Evolutionary conservation across 1,140 invertebrate genomes (phyloP).

Genomic region (Coboldia fuscipes): DNA sequence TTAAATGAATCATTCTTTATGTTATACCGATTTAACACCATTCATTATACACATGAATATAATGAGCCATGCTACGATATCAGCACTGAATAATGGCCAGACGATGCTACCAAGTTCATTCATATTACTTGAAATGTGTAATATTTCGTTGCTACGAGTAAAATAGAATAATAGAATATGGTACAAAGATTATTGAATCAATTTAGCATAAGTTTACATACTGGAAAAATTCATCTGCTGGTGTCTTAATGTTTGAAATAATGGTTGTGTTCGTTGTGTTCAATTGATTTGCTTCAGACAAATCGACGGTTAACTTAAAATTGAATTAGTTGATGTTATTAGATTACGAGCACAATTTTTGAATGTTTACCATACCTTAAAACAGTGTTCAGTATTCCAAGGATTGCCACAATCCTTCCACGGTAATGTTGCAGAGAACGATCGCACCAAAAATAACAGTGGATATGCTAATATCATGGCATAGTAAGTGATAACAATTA

Average conservation of each 20-base stretch:
- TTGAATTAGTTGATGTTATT: no score
- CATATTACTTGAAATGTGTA: slow-evolving; percentile 41
- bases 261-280: no score
- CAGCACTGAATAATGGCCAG: slow-evolving; percentile 45
- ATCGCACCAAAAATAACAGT: slow-evolving; percentile 60
- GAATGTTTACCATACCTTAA: slow-evolving; percentile 23
- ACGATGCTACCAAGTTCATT: slow-evolving; percentile 43
- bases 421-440: slow-evolving; percentile 44
- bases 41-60: slow-evolving; percentile 61
- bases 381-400: slow-evolving; percentile 69
- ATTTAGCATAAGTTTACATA: slow-evolving; percentile 25
- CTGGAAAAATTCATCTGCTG: slow-evolving; percentile 73
- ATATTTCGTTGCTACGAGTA: slow-evolving; percentile 37
- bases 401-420: slow-evolving; percentile 71
- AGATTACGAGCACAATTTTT: no score
- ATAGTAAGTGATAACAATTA: slow-evolving; percentile 82
- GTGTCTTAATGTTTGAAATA: slow-evolving; percentile 27
- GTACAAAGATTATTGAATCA: not conserved
- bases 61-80: slow-evolving; percentile 49
- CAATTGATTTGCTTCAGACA: no score
- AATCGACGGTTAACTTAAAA: no score
- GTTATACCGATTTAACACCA: slow-evolving; percentile 54
- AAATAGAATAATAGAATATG: slow-evolving; percentile 3
- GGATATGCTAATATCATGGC: slow-evolving; percentile 85
- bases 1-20: slow-evolving; percentile 13